phyloP scores from a whole-genome alignment of 2,797 vertebrate species.

The Delichon dasypus region DNA sequence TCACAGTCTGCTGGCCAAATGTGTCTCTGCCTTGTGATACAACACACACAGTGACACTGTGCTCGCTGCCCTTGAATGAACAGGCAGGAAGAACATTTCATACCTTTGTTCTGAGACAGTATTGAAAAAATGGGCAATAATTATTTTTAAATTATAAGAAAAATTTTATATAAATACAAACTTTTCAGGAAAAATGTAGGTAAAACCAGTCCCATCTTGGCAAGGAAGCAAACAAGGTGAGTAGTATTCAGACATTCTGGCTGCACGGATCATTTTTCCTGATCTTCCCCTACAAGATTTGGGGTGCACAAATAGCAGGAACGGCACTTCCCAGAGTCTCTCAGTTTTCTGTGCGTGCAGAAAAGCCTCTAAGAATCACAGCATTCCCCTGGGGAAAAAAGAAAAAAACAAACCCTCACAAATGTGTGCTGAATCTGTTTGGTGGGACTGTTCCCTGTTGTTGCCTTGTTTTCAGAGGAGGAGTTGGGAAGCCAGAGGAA shows the following conservation, averaged over 20 bases:
- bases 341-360: neutral
- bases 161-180: neutral
- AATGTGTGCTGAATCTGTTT: neutral
- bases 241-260: neutral
- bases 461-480: neutral
- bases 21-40: neutral
- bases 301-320: neutral
- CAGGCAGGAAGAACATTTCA: neutral
- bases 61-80: neutral
- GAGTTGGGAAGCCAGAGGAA: neutral
- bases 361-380: neutral
- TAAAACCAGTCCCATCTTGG: neutral
- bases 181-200: neutral
- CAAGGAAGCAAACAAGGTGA: neutral
- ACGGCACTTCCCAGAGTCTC: neutral
- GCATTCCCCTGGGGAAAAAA: neutral
- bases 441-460: neutral
- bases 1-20: neutral
- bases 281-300: neutral
- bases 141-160: neutral
- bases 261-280: neutral
- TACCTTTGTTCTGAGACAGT: neutral
- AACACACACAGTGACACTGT: neutral
- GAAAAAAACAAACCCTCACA: no score
- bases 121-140: neutral